These are phyloP conservation scores for Acanthurus lineatus DNA, from an alignment of 2,797 vertebrate species.

Conservation along the genomic window DNA sequence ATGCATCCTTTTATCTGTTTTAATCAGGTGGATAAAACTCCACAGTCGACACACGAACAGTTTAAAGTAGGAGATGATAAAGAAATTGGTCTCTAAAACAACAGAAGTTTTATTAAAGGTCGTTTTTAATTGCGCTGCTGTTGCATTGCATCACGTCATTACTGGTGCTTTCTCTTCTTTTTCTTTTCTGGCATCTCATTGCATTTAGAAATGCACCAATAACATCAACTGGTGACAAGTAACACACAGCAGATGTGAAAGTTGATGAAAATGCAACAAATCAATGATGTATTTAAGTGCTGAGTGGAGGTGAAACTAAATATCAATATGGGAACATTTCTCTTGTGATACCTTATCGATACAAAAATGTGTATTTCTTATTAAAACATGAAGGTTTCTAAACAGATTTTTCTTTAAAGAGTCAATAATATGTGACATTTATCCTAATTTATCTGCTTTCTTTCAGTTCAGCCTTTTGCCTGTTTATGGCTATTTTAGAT, in stretches of 20 bases:
- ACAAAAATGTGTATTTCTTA: too few relatives aligned
- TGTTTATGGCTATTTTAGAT: too few relatives aligned
- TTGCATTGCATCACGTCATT: slow-evolving; percentile 21
- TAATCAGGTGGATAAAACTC: neutral
- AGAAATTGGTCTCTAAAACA: neutral
- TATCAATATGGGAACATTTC: too few relatives aligned
- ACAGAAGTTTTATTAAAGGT: neutral
- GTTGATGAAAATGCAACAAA: neutral
- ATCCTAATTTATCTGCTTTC: too few relatives aligned
- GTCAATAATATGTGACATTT: too few relatives aligned
- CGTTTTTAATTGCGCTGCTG: slow-evolving; percentile 3
- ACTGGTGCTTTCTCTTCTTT: neutral
- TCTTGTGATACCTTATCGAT: too few relatives aligned
- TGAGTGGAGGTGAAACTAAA: too few relatives aligned
- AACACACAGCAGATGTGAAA: slow-evolving; percentile 39
- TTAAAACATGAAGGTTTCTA: too few relatives aligned
- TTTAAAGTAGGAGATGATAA: too few relatives aligned
- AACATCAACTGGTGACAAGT: neutral
- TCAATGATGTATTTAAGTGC: neutral
- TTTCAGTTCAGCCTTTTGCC: too few relatives aligned
- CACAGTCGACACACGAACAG: neutral
- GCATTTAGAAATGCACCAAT: slow-evolving; percentile 20
- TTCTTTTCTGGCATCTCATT: slow-evolving; percentile 11
- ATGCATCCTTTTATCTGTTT: neutral
- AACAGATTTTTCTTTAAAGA: too few relatives aligned